Evolutionary conservation across 2,113 vertebrate species (phyloP).

Genomic region (Apaloderma vittatum): DNA sequence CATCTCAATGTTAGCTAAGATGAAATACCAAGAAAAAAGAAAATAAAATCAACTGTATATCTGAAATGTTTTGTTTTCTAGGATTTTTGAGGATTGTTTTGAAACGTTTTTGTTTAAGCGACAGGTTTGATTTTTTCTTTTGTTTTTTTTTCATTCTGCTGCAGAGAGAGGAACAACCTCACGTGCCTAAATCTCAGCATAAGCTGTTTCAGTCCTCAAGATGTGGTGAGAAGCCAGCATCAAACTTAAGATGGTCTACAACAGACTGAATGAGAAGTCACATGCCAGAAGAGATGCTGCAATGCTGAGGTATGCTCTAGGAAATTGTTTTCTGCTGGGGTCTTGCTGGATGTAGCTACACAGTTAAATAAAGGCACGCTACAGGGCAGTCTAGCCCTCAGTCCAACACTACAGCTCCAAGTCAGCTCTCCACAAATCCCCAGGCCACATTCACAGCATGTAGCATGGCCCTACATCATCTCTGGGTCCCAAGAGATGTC

Average conservation of each 20-base stretch:
- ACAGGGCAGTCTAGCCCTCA: not conserved
- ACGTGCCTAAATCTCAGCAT: not conserved
- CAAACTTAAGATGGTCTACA: not conserved
- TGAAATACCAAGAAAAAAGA: not conserved
- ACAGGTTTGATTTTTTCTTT: not conserved
- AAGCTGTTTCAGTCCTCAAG: not conserved
- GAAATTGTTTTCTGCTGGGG: not conserved
- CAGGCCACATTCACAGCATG: accelerated
- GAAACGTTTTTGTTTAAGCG: not conserved
- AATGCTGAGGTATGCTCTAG: not conserved
- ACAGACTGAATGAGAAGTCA: not conserved
- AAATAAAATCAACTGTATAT: not conserved
- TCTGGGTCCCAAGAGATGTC: not conserved
- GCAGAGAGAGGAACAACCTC: not conserved
- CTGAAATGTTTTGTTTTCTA: not conserved
- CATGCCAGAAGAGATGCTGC: not conserved
- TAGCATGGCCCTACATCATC: not conserved
- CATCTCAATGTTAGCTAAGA: not conserved
- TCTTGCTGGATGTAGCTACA: not conserved
- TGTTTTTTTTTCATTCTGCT: not conserved
- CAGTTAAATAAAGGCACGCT: not conserved
- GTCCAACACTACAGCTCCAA: not conserved
- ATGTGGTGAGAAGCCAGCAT: not conserved
- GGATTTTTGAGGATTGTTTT: not conserved
- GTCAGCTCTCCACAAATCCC: not conserved